Evolutionary conservation across 2,888 invertebrate species (phyloP).

Genomic region (Auanema sp.): DNA sequence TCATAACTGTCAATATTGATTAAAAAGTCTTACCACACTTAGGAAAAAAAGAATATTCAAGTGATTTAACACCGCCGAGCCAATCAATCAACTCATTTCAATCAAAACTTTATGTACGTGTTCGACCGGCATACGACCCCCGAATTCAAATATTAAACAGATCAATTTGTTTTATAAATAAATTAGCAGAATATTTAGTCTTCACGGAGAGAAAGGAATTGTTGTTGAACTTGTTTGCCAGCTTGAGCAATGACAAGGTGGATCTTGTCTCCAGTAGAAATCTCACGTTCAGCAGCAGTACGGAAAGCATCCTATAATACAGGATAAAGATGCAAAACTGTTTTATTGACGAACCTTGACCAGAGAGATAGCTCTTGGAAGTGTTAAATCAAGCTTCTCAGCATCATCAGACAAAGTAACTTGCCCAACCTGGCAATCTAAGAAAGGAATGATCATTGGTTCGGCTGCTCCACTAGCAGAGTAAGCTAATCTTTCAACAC

Average conservation of each 20-base stretch:
- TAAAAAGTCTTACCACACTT: too few species aligned
- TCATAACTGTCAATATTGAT: too few species aligned
- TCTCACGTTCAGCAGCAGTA: conserved; percentile 95
- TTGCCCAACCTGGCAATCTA: conserved; percentile 92
- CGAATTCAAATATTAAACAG: neutral
- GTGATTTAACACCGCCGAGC: too few species aligned
- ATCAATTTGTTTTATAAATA: neutral
- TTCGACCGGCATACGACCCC: neutral
- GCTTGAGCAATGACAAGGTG: conserved; percentile 54
- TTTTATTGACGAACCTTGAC: conserved; percentile 69
- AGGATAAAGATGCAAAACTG: neutral
- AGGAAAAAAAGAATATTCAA: too few species aligned
- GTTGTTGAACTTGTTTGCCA: conserved; percentile 50
- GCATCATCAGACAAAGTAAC: conserved; percentile 78
- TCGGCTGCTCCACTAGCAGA: conserved; percentile 85
- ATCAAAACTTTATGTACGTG: too few species aligned
- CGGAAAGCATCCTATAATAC: conserved; percentile 83
- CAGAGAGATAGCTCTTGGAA: conserved; percentile 81
- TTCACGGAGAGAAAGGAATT: conserved; percentile 53
- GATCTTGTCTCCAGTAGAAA: conserved; percentile 76
- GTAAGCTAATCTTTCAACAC: conserved; percentile 82
- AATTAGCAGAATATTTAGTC: conserved; percentile 36
- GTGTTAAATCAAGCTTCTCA: conserved; percentile 71
- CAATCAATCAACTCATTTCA: too few species aligned
- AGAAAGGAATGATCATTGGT: conserved; percentile 82